These are phyloP conservation scores for Euzetes globulus DNA, from an alignment of 2,888 invertebrate genomes.

Conservation along the genomic window DNA sequence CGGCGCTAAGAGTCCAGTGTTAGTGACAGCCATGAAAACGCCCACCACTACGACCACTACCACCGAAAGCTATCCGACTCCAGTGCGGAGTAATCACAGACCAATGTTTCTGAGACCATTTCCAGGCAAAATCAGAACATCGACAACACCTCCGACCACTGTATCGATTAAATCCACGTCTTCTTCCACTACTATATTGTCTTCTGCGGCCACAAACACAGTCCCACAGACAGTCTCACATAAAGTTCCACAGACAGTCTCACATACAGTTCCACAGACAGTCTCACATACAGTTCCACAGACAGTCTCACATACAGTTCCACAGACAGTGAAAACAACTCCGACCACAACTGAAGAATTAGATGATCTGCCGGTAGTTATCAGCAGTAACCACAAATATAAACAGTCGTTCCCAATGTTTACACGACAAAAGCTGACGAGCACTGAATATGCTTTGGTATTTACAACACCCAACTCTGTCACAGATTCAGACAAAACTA, in stretches of 20 bases:
- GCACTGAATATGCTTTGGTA: not conserved
- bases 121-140: not conserved
- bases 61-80: slow-evolving; percentile 1
- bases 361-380: not conserved
- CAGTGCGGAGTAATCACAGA: slow-evolving; percentile 32
- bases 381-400: not conserved
- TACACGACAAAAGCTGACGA: slow-evolving; percentile 1
- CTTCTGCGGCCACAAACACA: not conserved
- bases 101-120: slow-evolving; percentile 30
- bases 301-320: not conserved
- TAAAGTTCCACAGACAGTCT: not conserved
- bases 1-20: not conserved
- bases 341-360: not conserved
- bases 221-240: too few relatives aligned
- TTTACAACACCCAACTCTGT: not conserved
- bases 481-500: not conserved
- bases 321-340: slow-evolving; percentile 15
- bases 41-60: not conserved
- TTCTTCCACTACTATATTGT: not conserved
- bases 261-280: not conserved
- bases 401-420: not conserved
- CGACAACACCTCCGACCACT: not conserved
- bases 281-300: too few relatives aligned
- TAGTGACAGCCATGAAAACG: not conserved
- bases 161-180: not conserved